phyloP scores from a whole-genome alignment of 2,797 vertebrate species.

The Anguilla pacifica region DNA sequence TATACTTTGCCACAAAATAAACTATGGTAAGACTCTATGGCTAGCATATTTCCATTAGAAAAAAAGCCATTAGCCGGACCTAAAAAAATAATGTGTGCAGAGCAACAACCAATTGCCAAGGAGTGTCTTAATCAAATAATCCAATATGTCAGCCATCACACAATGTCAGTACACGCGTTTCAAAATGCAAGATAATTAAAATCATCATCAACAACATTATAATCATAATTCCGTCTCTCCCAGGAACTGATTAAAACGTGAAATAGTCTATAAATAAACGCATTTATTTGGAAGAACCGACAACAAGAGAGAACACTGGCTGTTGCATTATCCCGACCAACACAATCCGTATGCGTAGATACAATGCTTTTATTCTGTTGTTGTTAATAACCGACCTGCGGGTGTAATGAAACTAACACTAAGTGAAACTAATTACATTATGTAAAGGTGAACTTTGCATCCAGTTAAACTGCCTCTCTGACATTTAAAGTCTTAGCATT shows the following conservation, averaged over 20 bases:
- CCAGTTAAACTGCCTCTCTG: neutral
- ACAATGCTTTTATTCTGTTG: neutral
- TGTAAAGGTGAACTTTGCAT: neutral
- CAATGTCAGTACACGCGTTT: neutral
- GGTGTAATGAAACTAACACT: neutral
- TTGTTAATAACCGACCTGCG: neutral
- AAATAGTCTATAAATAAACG: neutral
- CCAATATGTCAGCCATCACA: neutral
- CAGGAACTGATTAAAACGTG: neutral
- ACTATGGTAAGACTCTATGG: neutral
- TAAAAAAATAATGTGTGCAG: neutral
- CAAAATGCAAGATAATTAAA: neutral
- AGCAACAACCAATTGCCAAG: neutral
- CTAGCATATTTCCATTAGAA: neutral
- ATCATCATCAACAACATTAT: neutral
- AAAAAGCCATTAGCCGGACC: neutral
- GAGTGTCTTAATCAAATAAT: neutral
- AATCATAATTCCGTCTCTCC: neutral
- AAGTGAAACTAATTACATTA: neutral
- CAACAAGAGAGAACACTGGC: neutral
- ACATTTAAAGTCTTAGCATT: neutral
- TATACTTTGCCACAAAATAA: neutral
- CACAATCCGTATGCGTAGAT: neutral
- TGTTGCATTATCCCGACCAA: neutral
- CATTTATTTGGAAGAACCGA: neutral